Base-by-base conservation (phyloP, 2,113 vertebrate species). In the Aramus guarauna region DNA sequence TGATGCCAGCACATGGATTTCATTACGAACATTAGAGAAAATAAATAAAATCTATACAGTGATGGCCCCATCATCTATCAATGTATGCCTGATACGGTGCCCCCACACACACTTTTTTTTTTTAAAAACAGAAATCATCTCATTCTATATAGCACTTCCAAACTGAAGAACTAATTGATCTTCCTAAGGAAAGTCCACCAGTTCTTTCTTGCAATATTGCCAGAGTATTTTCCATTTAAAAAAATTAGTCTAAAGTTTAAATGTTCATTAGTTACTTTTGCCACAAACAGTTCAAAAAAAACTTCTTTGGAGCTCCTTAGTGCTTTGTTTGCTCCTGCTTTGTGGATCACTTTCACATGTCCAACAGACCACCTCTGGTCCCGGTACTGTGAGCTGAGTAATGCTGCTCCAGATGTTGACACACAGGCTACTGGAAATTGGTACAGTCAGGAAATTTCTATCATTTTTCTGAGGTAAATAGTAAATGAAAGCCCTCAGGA, bases 381-480 rank as follows among this genome's bases (percentile, higher is more conserved):
- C 62, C 75, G 37, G 63, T 14, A 63, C 82, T 64, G n/a, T 0
- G 12, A 39, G 77, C 87, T 97, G 96, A 97, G 91, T 97, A 97
- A 97, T 32, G 3, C 84, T 72, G 45, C 74, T 85, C 73, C 84
- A 96, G 96, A 97, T 78, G 0, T 66, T 93, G 82, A 96, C 91
- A 86, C 92, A 88, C 32, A 81, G 43, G 56, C 59, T 93, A 84
- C 85, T 97, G 89, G 79, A 95, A 78, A 93, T 62, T 45, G 48
- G 88, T 59, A 80, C 36, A 94, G 52, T n/a, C 84, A 92, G 69
- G 87, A 97, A 98, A 97, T 76, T 64, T 12, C 0, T 93, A 85
- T 91, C 71, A 96, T 93, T 96, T 90, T 79, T 91, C 55, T 95
- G 85, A 96, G 73, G 83, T 87, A 97, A 96, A 94, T 18, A 94